Evolutionary conservation across 2,888 invertebrate genomes (phyloP), one percentile per base, ranked within the genome.

Genomic region (Scrobipalpa costella): DNA sequence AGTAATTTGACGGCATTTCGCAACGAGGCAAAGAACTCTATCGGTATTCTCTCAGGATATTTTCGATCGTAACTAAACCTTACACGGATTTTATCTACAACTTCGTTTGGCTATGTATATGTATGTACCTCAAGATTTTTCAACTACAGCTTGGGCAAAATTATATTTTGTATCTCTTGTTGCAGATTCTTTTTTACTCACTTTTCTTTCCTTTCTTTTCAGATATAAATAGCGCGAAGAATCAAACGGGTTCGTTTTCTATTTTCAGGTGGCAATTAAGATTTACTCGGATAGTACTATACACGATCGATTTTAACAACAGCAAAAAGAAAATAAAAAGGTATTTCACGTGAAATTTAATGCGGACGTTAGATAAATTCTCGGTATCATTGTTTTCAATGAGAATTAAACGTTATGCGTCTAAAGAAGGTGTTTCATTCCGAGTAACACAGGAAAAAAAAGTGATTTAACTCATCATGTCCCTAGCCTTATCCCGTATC

Each of bases 201-300:
- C 33, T 33, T 55, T n/a, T 3, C 34, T 27, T 34, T n/a, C n/a
- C 33, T 55, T 55, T 55, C 33, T 55, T 55, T 55, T 55, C 55
- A 55, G 55, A 55, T 55, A 55, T 55, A 55, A 27, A 55, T 55
- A 55, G n/a, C 33, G 27, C 7, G 34, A 34, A 55, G 55, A 34
- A 33, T 55, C 55, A 55, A 44, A 55, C 33, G 55, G 33, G 33
- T 55, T 55, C 33, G 7, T 55, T 55, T 55, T 55, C 17, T 55
- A 55, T 55, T 68, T 70, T 64, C 69, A 69, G 69, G 34, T 66
- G 1, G 21, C 50, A 50, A 19, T 50, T 8, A 7, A 17, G 15
- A 11, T 11, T 50, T 11, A 2, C 27, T 27, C 27, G 27, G 27
- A 27, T 27, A 27, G 5, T 27, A 27, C 27, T 27, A 27, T 27